Evolutionary conservation across 1,140 invertebrate genomes (phyloP), one percentile per base, ranked within the genome.

Genomic region (Hyphantria cunea): DNA sequence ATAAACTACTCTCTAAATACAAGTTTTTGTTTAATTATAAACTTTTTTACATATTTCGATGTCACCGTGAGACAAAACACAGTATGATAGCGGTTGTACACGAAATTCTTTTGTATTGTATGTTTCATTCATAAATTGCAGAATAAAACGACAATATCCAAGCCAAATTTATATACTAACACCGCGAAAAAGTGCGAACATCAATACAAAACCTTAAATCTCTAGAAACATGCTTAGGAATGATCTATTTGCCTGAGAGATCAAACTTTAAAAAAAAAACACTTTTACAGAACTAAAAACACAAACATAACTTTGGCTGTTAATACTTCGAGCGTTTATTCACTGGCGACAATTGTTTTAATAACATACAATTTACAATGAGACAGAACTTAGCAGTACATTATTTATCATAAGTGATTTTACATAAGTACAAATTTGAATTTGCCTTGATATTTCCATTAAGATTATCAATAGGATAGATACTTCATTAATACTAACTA

Each of bases 381-480:
- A 60, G 39, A 51, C 48, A 49, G 34, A 37, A 51, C 56, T 49
- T 49, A 49, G 13, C 31, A 39, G 9, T 33, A 50, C 0, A 41
- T 42, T 25, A 15, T 60, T 60, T n/a, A n/a, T n/a, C n/a, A 51
- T 25, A 11, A 32, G n/a, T 34, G 42, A 50, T 51, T 60, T 42
- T 60, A 60, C 56, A 60, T 60, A 60, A 60, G 56, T 60, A 60
- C 56, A 60, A 41, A 51, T 48, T 32, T 33, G 48, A 60, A 60
- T 60, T 51, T 60, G 56, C 37, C 56, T 51, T 59, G 45, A 32
- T 49, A 31, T 7, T 10, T 2, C 7, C 5, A 25, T 25, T 25
- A 1, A 25, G 2, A 25, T 25, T 1, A 25, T 25, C 17, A 25
- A 3, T 25, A 25, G 17, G 17, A 25, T 5, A 25, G 17, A 25